These are phyloP conservation scores for Crossocerus cetratus DNA, from an alignment of 2,888 invertebrate species.

Conservation along the genomic window DNA sequence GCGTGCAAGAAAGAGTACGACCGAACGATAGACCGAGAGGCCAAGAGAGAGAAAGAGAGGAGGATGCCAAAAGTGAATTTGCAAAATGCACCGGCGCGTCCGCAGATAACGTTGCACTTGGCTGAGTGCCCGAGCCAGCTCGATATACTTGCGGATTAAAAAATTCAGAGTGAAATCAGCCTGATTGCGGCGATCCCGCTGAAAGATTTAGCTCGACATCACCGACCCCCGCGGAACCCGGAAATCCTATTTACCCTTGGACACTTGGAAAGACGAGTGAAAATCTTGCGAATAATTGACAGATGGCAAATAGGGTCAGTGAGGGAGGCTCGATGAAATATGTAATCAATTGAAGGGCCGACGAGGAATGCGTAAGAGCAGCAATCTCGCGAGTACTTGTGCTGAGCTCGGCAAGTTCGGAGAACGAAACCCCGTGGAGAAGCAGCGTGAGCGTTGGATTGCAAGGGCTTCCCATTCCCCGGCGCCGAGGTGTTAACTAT, in stretches of 20 bases:
- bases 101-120: slow-evolving; percentile 1
- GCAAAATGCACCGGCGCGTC: background rate
- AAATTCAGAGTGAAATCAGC: background rate
- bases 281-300: too few species aligned
- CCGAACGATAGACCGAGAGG: too few species aligned
- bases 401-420: background rate
- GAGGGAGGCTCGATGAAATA: too few species aligned
- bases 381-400: background rate
- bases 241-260: too few species aligned
- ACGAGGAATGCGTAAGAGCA: background rate
- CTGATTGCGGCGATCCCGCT: background rate
- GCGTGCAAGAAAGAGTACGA: background rate
- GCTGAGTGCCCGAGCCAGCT: background rate
- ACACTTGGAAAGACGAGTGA: background rate
- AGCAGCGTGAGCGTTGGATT: too few species aligned
- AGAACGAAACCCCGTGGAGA: background rate
- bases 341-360: too few species aligned
- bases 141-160: background rate
- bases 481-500: background rate
- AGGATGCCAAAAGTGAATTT: too few species aligned
- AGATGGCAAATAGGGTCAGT: too few species aligned
- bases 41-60: too few species aligned
- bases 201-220: too few species aligned
- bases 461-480: too few species aligned
- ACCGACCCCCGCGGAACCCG: too few species aligned